phyloP scores from a whole-genome alignment of 2,888 invertebrate species.

The Pheosia gnoma region DNA sequence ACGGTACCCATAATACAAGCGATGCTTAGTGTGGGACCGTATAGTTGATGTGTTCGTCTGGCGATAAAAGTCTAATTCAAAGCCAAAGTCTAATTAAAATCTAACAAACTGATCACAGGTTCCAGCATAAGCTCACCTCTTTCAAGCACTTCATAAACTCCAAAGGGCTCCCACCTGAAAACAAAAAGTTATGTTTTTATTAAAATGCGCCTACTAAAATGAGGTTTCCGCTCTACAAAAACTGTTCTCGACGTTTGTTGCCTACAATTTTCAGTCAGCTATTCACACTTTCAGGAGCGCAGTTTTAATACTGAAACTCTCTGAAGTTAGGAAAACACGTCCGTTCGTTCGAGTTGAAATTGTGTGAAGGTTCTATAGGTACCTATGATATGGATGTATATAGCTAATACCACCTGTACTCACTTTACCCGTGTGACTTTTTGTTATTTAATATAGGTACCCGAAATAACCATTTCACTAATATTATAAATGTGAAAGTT shows the following conservation, averaged over 20 bases:
- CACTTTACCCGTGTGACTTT: too few species aligned
- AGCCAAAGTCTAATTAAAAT: too few species aligned
- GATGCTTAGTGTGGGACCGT: too few species aligned
- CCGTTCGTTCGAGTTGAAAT: background rate
- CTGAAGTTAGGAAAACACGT: background rate
- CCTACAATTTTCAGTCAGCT: constrained; percentile 13
- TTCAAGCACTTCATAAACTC: background rate
- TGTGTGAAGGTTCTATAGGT: background rate
- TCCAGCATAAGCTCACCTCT: background rate
- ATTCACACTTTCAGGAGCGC: constrained; percentile 18
- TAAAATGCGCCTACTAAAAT: constrained; percentile 26
- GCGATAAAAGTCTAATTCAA: too few species aligned
- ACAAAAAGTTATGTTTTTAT: constrained; percentile 31
- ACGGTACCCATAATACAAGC: too few species aligned
- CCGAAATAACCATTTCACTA: too few species aligned
- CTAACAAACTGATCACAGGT: too few species aligned
- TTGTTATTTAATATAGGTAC: too few species aligned
- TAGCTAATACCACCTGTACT: too few species aligned
- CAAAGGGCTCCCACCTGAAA: constrained; percentile 24
- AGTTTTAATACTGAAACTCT: constrained; percentile 25
- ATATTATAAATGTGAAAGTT: too few species aligned
- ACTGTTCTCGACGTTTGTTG: constrained; percentile 7
- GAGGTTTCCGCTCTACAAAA: constrained; percentile 31
- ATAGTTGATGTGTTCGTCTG: too few species aligned
- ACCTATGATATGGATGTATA: too few species aligned